These are phyloP conservation scores for Cichladusa arquata DNA, from an alignment of 2,113 vertebrate species.

Conservation along the genomic window DNA sequence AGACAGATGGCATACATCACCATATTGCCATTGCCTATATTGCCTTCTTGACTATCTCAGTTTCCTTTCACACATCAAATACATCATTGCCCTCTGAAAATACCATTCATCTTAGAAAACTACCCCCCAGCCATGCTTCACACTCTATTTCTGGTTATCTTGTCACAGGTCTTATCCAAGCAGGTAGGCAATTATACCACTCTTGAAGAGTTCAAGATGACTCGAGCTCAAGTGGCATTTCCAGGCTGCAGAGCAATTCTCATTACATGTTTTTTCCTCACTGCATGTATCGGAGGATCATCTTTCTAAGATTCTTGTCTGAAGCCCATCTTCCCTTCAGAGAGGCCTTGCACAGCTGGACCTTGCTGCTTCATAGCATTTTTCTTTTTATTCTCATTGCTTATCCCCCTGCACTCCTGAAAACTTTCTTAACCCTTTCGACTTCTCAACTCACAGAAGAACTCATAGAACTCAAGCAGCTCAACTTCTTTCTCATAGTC, in stretches of 20 bases:
- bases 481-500: background rate
- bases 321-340: background rate
- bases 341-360: background rate
- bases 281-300: background rate
- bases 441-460: background rate
- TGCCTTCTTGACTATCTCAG: slow-evolving; percentile 25
- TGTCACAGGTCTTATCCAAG: background rate
- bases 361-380: background rate
- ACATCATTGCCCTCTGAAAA: background rate
- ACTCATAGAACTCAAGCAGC: background rate
- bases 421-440: background rate
- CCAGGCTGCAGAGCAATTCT: background rate
- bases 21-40: background rate
- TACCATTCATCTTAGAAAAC: background rate
- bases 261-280: background rate
- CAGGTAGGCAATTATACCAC: background rate
- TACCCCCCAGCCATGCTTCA: background rate
- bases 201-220: background rate
- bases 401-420: background rate
- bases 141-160: background rate
- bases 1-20: slow-evolving; percentile 28
- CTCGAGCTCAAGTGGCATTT: rapidly evolving
- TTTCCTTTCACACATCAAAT: slow-evolving; percentile 37
- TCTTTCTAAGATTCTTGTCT: background rate
- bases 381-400: background rate